Conservation (phyloP, 2,888 invertebrate species). For the Acanthacorydalis orientalis region DNA sequence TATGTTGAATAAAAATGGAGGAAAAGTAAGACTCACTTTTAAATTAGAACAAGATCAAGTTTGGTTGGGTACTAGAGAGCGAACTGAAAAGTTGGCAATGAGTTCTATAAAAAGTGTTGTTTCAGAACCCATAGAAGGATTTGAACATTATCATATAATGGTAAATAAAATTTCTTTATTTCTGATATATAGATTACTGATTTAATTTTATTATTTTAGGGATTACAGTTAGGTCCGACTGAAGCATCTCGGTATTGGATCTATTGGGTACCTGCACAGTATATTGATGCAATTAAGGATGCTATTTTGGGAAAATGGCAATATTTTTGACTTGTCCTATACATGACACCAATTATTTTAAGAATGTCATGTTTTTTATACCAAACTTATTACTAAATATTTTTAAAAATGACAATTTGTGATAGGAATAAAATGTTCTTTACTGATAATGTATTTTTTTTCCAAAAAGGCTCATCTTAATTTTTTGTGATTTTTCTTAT, state of each 20-base stretch:
- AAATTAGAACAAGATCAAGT: conserved; percentile 80
- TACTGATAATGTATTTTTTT: background rate
- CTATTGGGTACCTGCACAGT: conserved; percentile 88
- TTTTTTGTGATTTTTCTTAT: no score
- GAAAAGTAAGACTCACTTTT: conserved; percentile 80
- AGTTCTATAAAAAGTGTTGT: conserved; percentile 69
- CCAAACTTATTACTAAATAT: background rate
- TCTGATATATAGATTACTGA: background rate
- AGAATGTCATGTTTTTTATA: background rate
- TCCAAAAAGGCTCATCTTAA: no score
- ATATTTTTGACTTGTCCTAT: conserved; percentile 38
- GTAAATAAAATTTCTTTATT: conserved; percentile 30
- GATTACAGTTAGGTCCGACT: conserved; percentile 76
- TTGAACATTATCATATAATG: conserved; percentile 84
- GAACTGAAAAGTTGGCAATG: conserved; percentile 84
- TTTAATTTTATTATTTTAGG: conserved; percentile 32
- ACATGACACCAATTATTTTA: background rate
- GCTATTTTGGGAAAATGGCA: conserved; percentile 79
- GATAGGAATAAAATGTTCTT: background rate
- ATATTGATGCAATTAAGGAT: conserved; percentile 79
- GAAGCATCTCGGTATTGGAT: conserved; percentile 87
- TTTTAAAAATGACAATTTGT: background rate
- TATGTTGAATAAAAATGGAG: conserved; percentile 80
- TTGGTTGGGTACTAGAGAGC: conserved; percentile 85
- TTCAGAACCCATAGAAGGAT: conserved; percentile 71